Evolutionary conservation across 2,113 vertebrate species (phyloP), one percentile per base, ranked within the genome.

Genomic region (Cheirogaleus medius): DNA sequence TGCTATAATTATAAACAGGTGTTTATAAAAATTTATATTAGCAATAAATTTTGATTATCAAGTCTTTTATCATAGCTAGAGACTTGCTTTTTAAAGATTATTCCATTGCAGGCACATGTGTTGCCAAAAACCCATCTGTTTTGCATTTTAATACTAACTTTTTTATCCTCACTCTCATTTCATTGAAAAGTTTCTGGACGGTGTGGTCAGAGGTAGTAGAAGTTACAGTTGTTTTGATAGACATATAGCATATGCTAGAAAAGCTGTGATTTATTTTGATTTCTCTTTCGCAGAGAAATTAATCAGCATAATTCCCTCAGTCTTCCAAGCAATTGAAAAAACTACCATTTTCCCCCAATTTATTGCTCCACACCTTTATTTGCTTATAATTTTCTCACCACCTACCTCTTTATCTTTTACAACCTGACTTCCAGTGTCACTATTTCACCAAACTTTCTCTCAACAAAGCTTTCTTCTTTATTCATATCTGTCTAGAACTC

Each of bases 21-120:
- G 87, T 92, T 92, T 92, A 87, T 84, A 63, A 97, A 95, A 89
- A 89, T 84, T 27, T 93, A 77, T 64, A 76, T 87, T 95, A 71
- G 27, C 54, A 87, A 88, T 92, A 90, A 89, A 84, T 90, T 97
- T 87, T 76, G 49, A 90, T 90, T 84, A 64, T 94, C 47, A 94
- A 96, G 42, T n/a, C 49, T 92, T 81, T 49, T 87, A 91, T 91
- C 54, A 77, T 54, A 88, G 81, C 73, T 58, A 39, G 34, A 94
- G 63, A 84, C 52, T 66, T 95, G 44, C 21, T 92, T 82, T 93
- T 87, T 58, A 85, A 97, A 90, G 76, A 81, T 90, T 60, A 90
- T 91, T 73, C 86, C 73, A 91, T 32, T 81, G 84, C 9, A 68
- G 60, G 68, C 37, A 85, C 20, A 71, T 69, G 69, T 95, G 74